Base-by-base conservation (phyloP, 1,140 invertebrate species). In the Halictus rubicundus region DNA sequence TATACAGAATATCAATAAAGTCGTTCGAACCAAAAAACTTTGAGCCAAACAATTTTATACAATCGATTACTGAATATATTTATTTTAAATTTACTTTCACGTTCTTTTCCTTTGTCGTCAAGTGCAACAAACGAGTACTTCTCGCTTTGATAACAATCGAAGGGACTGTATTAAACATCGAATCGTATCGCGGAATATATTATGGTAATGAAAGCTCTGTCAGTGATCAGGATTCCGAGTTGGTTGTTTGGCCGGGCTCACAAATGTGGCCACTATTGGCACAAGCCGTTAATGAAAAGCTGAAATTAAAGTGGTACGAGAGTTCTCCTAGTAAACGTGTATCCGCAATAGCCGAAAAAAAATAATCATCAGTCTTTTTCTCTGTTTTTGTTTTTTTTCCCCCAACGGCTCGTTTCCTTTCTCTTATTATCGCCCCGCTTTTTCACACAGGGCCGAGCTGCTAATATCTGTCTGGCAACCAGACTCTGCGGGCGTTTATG, bases 281-380 rank as follows among this genome's bases (percentile, higher is more conserved):
- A 37, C 14, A 60, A 39, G 16, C 65, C 25, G 52, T 69, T 76
- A 69, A 76, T 69, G 74, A 76, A 76, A 76, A 76, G 65, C 65
- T 76, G 65, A 69, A 76, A 76, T 69, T 76, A 76, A 76, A 76
- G 54, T 16, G 54, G 10, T 4, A 49, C 39, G 25, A 39, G 37
- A 39, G 37, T 46, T 8, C 49, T 1, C 25, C 16, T 19, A 19
- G 19, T 68, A 76, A 69, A 76, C 54, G 76, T 71, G 21, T 23
- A 32, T 10, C 25, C 0, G 54, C 14, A 19, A 49, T 25, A 49
- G 6, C 19, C 39, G 21, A 46, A 32, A 70, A 70, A 39, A 52
- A 42, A 64, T 16, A 66, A 59, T 60, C 32, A 60, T 25, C 25
- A 14, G 1, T 52, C 49, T 21, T 12, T 25, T 76, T 49, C 42